phyloP scores from a whole-genome alignment of 1,140 invertebrate genomes.

The Sipha flava region DNA sequence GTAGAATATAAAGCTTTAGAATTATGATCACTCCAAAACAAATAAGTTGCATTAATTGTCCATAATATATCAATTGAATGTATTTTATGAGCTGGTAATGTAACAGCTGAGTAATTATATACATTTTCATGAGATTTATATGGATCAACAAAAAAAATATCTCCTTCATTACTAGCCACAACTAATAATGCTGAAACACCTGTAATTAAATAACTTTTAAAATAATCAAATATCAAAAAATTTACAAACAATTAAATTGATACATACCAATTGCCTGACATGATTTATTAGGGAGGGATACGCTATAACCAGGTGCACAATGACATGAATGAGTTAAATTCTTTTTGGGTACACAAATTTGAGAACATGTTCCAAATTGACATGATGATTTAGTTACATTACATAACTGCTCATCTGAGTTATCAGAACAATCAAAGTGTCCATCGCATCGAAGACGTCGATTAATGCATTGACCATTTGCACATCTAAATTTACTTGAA shows the following conservation, averaged over 20 bases:
- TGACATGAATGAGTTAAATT: slow-evolving; percentile 37
- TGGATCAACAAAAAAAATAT: slow-evolving; percentile 28
- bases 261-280: slow-evolving; percentile 34
- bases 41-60: neutral
- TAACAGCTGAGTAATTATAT: slow-evolving; percentile 11
- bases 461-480: slow-evolving; percentile 61
- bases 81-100: slow-evolving; percentile 28
- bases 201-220: neutral
- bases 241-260: neutral
- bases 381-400: slow-evolving; percentile 47
- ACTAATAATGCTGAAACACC: slow-evolving; percentile 30
- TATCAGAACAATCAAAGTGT: slow-evolving; percentile 59
- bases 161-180: slow-evolving; percentile 23
- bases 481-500: slow-evolving; percentile 52
- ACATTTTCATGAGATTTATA: slow-evolving; percentile 32
- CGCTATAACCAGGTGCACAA: slow-evolving; percentile 14
- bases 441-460: slow-evolving; percentile 58
- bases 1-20: slow-evolving; percentile 23
- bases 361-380: slow-evolving; percentile 62
- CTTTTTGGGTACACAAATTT: slow-evolving; percentile 61
- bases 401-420: slow-evolving; percentile 50
- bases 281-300: slow-evolving; percentile 32
- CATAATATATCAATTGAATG: slow-evolving; percentile 31
- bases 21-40: slow-evolving; percentile 31
- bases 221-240: neutral